Conservation (phyloP, 2,888 invertebrate species). For the Heliconius cydno region DNA sequence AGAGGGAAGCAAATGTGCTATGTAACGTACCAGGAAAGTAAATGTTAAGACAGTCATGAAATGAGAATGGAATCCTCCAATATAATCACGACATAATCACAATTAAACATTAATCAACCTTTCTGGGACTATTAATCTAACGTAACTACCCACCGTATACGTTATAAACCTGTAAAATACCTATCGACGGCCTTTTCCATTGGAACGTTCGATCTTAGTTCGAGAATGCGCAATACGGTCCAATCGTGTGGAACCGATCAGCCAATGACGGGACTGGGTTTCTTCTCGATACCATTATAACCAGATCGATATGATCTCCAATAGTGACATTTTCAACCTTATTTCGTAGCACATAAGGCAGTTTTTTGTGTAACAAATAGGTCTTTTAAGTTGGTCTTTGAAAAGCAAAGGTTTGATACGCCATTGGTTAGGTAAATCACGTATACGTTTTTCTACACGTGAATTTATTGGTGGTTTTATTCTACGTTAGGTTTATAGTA, state of each 20-base stretch:
- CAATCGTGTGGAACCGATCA: slow-evolving; percentile 85
- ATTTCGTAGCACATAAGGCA: slow-evolving; percentile 27
- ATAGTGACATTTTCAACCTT: slow-evolving; percentile 40
- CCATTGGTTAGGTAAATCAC: slow-evolving; percentile 78
- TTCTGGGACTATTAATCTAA: background rate
- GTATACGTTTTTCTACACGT: slow-evolving; percentile 59
- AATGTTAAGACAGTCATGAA: too few relatives aligned
- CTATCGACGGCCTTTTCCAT: slow-evolving; percentile 73
- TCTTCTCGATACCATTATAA: slow-evolving; percentile 66
- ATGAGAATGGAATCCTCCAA: too few relatives aligned
- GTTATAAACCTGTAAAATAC: slow-evolving; percentile 55
- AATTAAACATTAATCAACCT: background rate
- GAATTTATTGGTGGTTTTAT: slow-evolving; percentile 5
- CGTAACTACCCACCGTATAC: background rate
- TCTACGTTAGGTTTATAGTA: background rate
- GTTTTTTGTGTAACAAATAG: background rate
- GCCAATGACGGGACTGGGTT: slow-evolving; percentile 70
- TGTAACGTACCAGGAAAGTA: too few relatives aligned
- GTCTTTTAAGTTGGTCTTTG: slow-evolving; percentile 47
- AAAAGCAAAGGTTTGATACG: slow-evolving; percentile 73
- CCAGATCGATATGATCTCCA: slow-evolving; percentile 55
- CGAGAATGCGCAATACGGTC: slow-evolving; percentile 83
- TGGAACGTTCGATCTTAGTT: slow-evolving; percentile 78
- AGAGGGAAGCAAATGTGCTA: too few relatives aligned
- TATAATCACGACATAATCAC: too few relatives aligned